Conservation (phyloP, 2,888 invertebrate genomes). For the Athalia circularis region DNA sequence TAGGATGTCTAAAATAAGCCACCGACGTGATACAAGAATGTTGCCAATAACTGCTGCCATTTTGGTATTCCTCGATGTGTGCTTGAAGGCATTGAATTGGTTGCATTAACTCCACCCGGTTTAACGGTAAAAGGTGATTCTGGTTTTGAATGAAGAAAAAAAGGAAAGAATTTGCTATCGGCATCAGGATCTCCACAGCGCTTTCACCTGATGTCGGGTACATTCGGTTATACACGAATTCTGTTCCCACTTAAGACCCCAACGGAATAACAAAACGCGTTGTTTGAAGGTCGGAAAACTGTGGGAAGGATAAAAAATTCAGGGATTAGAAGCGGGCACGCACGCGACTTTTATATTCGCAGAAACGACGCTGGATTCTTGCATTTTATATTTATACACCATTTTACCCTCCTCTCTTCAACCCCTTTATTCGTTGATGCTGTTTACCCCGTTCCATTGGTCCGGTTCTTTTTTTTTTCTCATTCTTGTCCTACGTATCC, state of each 20-base stretch:
- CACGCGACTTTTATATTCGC: constrained; percentile 32
- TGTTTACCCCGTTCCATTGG: neutral
- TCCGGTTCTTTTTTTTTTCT: neutral
- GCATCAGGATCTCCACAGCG: too few species aligned
- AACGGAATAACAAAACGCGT: constrained; percentile 34
- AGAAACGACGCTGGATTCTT: constrained; percentile 37
- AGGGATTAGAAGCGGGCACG: constrained; percentile 38
- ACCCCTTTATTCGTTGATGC: neutral
- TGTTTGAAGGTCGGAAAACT: constrained; percentile 18
- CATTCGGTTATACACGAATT: neutral
- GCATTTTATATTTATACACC: constrained; percentile 35
- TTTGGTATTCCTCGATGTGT: too few species aligned
- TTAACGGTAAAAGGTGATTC: too few species aligned
- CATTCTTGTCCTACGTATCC: constrained; percentile 18
- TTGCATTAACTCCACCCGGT: too few species aligned
- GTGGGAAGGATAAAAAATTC: constrained; percentile 32
- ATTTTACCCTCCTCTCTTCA: constrained; percentile 12
- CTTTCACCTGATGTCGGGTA: too few species aligned
- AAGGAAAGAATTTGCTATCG: too few species aligned
- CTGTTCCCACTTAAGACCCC: neutral
- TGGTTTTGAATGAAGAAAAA: too few species aligned
- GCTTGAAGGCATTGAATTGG: too few species aligned
- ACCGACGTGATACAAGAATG: too few species aligned
- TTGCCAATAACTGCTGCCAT: too few species aligned
- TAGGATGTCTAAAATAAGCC: too few species aligned